Percentiles rank a stretch among this genome's conserved stretches.
Conservation (phyloP, 2,888 invertebrate genomes). For the Lochmaea capreae region DNA sequence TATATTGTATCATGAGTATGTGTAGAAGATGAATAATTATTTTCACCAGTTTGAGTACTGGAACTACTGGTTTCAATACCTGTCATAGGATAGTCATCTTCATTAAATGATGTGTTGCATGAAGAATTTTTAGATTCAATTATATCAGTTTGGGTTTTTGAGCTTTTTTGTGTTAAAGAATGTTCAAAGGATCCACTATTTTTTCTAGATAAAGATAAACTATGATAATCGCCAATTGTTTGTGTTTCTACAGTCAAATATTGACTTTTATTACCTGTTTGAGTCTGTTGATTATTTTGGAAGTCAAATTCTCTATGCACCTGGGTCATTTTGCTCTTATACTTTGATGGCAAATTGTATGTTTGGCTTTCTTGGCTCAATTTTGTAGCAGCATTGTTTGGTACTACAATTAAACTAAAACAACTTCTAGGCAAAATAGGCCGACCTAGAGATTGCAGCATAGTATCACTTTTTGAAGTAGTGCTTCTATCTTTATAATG, state of each 20-base stretch:
- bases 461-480: conserved; percentile 35
- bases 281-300: conserved; percentile 59
- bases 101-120: conserved; percentile 60
- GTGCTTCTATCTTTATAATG: conserved; percentile 51
- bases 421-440: conserved; percentile 50
- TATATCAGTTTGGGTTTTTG: conserved; percentile 50
- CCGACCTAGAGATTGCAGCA: conserved; percentile 15
- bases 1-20: conserved; percentile 55
- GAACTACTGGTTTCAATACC: conserved; percentile 54
- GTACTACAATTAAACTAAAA: conserved; percentile 40
- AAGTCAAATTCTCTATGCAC: conserved; percentile 39
- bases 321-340: conserved; percentile 53
- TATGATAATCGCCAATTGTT: conserved; percentile 60
- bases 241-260: conserved; percentile 62
- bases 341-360: conserved; percentile 47
- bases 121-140: conserved; percentile 56
- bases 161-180: conserved; percentile 40
- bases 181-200: conserved; percentile 26
- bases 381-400: conserved; percentile 36
- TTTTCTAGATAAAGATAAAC: conserved; percentile 35
- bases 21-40: conserved; percentile 44
- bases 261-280: conserved; percentile 53
- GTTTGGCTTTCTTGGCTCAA: conserved; percentile 57
- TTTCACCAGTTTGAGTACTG: conserved; percentile 59
- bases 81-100: conserved; percentile 54